Evolutionary conservation across 2,113 vertebrate genomes (phyloP), one percentile per base, ranked within the genome.

Genomic region (Hemichromis elongatus): DNA sequence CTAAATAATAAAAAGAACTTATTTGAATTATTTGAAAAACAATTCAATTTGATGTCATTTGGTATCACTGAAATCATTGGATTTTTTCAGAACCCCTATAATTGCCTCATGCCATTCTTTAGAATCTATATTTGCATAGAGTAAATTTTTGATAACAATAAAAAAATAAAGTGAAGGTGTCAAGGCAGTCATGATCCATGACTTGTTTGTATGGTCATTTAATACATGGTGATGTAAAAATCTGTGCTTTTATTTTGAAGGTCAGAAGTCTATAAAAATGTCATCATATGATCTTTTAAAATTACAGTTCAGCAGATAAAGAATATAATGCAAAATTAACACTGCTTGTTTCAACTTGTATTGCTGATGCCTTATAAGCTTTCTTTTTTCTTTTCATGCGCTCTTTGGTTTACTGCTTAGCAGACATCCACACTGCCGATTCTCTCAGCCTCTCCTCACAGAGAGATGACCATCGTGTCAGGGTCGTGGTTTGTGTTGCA

Each of bases 401-500:
- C 8, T 18, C 45, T 26, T 42, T 28, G 79, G 8, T 87, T 42
- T 26, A 5, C 30, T 50, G 1, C 14, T 50, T 12, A 1, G 9
- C 77, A 98, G 98, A 98, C 0, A 59, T 97, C 80, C 96, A 97
- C 1, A 50, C 88, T 30, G 93, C 87, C 75, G 95, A 96, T 2
- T 95, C 97, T 83, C 96, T 96, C 92, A 97, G 96, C 0, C 86
- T 96, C 4, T 96, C 96, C 19, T 85, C 95, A 2, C 96, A 97
- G 87, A 97, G 97, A 83, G 99, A 99, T 0, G 98, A 99, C 81
- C 95, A 97, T 83, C 96, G 93, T 0, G 96, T 98, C 3, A 93
- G 98, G 81, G 97, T 99, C 77, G 96, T 99, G 63, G 96, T 99
- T 66, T 96, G 97, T 86, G 96, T 98, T 77, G 95, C 97, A 0